Evolutionary conservation across 1,140 invertebrate genomes (phyloP), one percentile per base, ranked within the genome.

Genomic region (Aphis craccivora): DNA sequence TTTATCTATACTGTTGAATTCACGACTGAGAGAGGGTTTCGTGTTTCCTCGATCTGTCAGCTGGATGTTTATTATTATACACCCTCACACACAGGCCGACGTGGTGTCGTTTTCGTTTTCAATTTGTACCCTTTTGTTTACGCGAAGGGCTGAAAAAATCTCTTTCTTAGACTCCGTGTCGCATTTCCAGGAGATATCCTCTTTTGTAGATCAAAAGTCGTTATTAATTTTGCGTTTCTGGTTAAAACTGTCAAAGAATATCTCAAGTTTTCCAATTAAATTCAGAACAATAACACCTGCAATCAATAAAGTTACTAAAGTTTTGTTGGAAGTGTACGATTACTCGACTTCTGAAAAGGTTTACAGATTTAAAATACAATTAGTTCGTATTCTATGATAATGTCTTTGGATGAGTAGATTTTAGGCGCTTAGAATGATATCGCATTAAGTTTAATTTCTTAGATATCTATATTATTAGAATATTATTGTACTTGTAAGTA

Each of bases 1-100:
- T 81, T 92, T 84, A 83, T 89, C 48, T 89, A 40, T 89, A 40
- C 76, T 53, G 40, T 81, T 51, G 43, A 48, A 76, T 92, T 43
- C 45, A 51, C n/a, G 67, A 37, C 40, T 35, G 67, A 83, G n/a
- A 35, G 76, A 48, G 67, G 67, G 67, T 92, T 48, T 92, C 91
- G 67, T 92, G 45, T 92, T 92, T 92, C 91, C n/a, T 81, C 91
- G 45, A 92, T 92, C 91, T 92, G 91, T 92, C 67, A 92, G 91
- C 51, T 83, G 60, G n/a, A 45, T 93, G 91, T 93, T 86, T 92
- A 92, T 92, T 92, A 93, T 84, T 55, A 86, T 93, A 51, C 48
- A 43, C 91, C 81, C 81, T 23, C 55, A 53, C 35, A 93, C 67
- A 40, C 45, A 37, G 45, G 43, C 67, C 9, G 67, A 45, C 76